Evolutionary conservation across 1,140 invertebrate genomes (phyloP), one percentile per base, ranked within the genome.

Genomic region (Xylocopa sonorina): DNA sequence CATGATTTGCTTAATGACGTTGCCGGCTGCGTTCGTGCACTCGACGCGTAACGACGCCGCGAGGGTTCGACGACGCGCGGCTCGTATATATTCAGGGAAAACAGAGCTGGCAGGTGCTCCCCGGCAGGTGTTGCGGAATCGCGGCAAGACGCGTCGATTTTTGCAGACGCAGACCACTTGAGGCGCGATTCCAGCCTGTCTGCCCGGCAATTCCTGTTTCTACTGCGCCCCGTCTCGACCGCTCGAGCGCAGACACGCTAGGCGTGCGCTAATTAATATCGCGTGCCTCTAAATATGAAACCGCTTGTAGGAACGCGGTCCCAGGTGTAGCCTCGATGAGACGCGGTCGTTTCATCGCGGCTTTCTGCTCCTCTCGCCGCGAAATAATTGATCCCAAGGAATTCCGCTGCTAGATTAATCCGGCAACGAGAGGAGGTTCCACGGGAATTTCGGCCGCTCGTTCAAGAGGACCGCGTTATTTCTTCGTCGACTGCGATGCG

Each of bases 1-100:
- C 53, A 24, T 82, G 76, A 82, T 82, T 85, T 66, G 69, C 75
- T 86, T 79, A 86, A 86, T 68, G 75, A 86, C 75, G 50, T 76
- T 51, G 69, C 82, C 48, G 78, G 29, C 69, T 58, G 79, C 63
- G 34, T 75, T 55, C 64, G 46, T 48, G 41, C 51, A 51, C 50
- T 76, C 66, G 48, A 57, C 50, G 16, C 62, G 64, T 69, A 79
- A 82, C 63, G 38, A 58, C n/a, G 34, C 10, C 38, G 16, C 38
- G 41, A 10, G 34, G 72, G 46, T 24, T 27, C 24, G 43, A 27
- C 29, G 34, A 55, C 51, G 7, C 34, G 46, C 41, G 66, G 75
- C 51, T 16, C 68, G 74, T 82, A 50, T 82, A 82, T n/a, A n/a
- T n/a, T 73, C 41, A 48, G 48, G 60, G 50, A 51, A 64, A 57